phyloP scores from a whole-genome alignment of 2,888 invertebrate species.

The Xanthia icteritia region DNA sequence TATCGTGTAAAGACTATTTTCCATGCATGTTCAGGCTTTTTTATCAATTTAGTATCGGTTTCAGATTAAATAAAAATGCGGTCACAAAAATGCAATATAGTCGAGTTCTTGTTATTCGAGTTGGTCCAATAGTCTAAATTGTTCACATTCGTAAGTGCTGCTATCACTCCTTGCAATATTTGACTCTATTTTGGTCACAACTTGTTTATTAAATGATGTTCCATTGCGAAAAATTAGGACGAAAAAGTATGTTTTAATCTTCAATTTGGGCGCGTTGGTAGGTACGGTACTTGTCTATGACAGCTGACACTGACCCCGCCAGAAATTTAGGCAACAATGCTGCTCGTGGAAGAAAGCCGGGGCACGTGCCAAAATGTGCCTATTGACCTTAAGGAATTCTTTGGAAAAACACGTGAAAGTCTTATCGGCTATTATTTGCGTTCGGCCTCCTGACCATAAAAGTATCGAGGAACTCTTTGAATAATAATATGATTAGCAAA shows the following conservation, averaged over 20 bases:
- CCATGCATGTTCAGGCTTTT: not conserved
- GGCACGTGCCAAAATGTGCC: slow-evolving; percentile 12
- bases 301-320: slow-evolving; percentile 10
- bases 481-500: not conserved
- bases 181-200: too few relatives aligned
- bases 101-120: not conserved
- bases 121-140: not conserved
- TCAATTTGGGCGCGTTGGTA: not conserved
- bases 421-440: not conserved
- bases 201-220: not conserved
- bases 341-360: not conserved
- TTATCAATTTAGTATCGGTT: not conserved
- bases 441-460: too few relatives aligned
- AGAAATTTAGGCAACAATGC: slow-evolving; percentile 5
- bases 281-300: slow-evolving; percentile 17
- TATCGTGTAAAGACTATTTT: not conserved
- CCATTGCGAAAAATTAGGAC: not conserved
- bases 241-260: slow-evolving; percentile 19
- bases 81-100: not conserved
- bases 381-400: not conserved
- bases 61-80: not conserved
- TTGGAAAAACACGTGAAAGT: slow-evolving; percentile 7
- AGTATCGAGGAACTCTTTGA: not conserved
- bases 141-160: not conserved
- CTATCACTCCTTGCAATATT: too few relatives aligned